Evolutionary conservation across 2,888 invertebrate genomes (phyloP).

Genomic region (Drosophila monieri): DNA sequence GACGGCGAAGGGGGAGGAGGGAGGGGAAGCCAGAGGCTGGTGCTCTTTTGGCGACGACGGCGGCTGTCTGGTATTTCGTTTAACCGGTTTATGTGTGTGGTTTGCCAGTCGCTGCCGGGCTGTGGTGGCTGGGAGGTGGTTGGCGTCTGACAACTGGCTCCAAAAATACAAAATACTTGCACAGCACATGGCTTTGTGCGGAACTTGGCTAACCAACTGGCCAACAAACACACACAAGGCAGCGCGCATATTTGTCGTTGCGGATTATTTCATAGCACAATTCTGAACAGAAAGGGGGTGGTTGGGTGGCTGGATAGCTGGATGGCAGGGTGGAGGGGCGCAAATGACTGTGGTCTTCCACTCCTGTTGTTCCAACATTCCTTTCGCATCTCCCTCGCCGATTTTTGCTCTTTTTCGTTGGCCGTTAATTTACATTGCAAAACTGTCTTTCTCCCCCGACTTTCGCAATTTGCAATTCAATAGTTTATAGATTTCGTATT

Average conservation of each 20-base stretch:
- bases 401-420: slow-evolving; percentile 35
- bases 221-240: slow-evolving; percentile 51
- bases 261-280: slow-evolving; percentile 76
- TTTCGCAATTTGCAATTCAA: slow-evolving; percentile 64
- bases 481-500: slow-evolving; percentile 57
- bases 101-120: slow-evolving; percentile 51
- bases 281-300: slow-evolving; percentile 59
- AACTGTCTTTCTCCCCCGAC: slow-evolving; percentile 39
- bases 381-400: slow-evolving; percentile 7
- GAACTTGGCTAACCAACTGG: slow-evolving; percentile 78
- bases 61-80: slow-evolving; percentile 71
- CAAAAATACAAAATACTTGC: slow-evolving; percentile 48
- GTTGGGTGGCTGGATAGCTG: too few species aligned
- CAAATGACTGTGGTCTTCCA: slow-evolving; percentile 37
- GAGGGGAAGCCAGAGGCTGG: slow-evolving; percentile 17
- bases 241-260: slow-evolving; percentile 78
- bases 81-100: slow-evolving; percentile 77
- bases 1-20: slow-evolving; percentile 31
- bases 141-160: slow-evolving; percentile 76
- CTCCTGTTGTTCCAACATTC: slow-evolving; percentile 9
- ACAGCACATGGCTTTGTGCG: slow-evolving; percentile 55
- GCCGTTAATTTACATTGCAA: slow-evolving; percentile 73
- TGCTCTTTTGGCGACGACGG: slow-evolving; percentile 53
- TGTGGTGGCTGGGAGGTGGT: slow-evolving; percentile 14
- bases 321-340: too few species aligned